Evolutionary conservation across 2,113 vertebrate species (phyloP), one percentile per base, ranked within the genome.

Genomic region (Amphiprion ocellaris): DNA sequence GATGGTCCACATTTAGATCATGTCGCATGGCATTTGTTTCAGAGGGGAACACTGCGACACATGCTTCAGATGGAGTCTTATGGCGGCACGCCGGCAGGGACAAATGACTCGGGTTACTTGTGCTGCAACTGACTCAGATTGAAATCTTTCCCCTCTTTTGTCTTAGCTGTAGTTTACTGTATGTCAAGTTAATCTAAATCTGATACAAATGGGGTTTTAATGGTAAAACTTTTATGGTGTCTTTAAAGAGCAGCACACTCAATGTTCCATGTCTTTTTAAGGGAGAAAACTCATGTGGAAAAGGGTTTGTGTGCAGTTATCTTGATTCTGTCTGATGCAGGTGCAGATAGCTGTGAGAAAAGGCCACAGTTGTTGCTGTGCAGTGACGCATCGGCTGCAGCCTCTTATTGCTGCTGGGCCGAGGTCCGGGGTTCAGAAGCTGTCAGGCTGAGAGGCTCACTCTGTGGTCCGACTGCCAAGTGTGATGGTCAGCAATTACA

Each of bases 1-100:
- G 50, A 46, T 81, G 50, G 66, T 88, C 82, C 66, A 61, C 80
- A 81, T 94, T 93, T 90, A 90, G 88, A 83, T 78, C 60, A 37
- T 81, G 56, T 81, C 50, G 19, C 58, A 24, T 79, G 67, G 74
- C 69, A 75, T 88, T 66, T 90, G 70, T 88, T 66, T 82, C n/a
- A 53, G 62, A 66, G 74, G 61, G 41, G 4, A 47, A 55, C 50
- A 53, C 58, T 69, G 83, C 16, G 1, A 26, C 15, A 47, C 69
- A 59, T 71, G 61, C 41, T 61, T 71, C n/a, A 84, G n/a, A 62
- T 55, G 39, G 65, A 67, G 72, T 63, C 37, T 58, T 17, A 19
- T 12, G 54, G 69, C 41, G 0, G 60, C 26, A 21, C 21, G 30
- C 62, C 23, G 26, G 12, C 26, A 26, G 59, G 64, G 61, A 67